A percentile compares a stretch with the other conserved stretches of the same genome.
Evolutionary conservation across 2,113 vertebrate species (phyloP).

Genomic region (Crypturellus undulatus): DNA sequence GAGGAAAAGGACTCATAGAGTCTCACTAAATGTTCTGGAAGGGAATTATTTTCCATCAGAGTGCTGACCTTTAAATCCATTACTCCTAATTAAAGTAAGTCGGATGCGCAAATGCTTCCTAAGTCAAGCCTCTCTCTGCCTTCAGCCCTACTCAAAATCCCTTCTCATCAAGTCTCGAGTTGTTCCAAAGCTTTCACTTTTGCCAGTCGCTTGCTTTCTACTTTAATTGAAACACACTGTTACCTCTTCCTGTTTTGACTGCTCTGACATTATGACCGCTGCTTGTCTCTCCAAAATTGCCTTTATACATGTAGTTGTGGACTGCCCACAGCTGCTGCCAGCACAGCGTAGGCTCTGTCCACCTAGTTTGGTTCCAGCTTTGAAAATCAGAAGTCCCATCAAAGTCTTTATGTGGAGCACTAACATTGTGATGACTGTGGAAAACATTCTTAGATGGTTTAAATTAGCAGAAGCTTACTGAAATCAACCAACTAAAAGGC

Average conservation of each 20-base stretch:
- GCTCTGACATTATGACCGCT: not conserved
- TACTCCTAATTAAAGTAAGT: constrained; percentile 44
- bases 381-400: not conserved
- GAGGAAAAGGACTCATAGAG: not conserved
- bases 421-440: not conserved
- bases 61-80: constrained; percentile 31
- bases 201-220: not conserved
- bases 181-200: constrained; percentile 1
- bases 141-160: not conserved
- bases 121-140: not conserved
- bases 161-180: not conserved
- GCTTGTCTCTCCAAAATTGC: not conserved
- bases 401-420: not conserved
- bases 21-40: not conserved
- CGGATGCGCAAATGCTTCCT: not conserved
- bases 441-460: not conserved
- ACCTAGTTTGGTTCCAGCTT: not conserved
- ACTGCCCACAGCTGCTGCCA: not conserved
- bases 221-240: not conserved
- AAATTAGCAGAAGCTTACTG: not conserved
- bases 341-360: not conserved
- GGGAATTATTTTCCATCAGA: constrained; percentile 8
- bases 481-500: constrained; percentile 2
- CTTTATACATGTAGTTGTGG: not conserved
- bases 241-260: not conserved